Evolutionary conservation across 1,140 invertebrate genomes (phyloP).

Genomic region (Lepidurus arcticus): DNA sequence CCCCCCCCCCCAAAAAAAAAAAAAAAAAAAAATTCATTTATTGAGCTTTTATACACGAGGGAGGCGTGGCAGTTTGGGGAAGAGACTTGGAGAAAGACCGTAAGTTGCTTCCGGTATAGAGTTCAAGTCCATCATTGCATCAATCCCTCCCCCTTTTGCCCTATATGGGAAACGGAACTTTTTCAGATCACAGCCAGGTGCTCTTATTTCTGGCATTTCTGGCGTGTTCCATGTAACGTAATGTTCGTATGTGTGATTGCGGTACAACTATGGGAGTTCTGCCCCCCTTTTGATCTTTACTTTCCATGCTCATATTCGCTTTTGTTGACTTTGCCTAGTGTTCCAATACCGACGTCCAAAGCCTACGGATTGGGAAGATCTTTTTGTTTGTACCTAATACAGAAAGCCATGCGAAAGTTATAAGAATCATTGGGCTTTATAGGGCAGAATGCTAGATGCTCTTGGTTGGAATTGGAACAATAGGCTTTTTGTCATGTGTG

Average conservation of each 20-base stretch:
- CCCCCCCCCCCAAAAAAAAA: no score
- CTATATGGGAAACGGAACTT: slow-evolving; percentile 15
- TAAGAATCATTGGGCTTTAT: slow-evolving; percentile 1
- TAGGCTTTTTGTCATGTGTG: slow-evolving; percentile 18
- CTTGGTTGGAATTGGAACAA: slow-evolving; percentile 12
- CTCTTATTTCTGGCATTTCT: background rate
- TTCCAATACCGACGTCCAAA: background rate
- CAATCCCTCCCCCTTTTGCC: background rate
- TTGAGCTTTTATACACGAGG: slow-evolving; percentile 1
- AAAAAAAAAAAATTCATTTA: background rate
- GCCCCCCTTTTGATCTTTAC: background rate
- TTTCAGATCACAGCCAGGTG: background rate
- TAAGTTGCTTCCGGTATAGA: slow-evolving; percentile 6
- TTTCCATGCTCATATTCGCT: background rate
- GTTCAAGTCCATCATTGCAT: slow-evolving; percentile 1
- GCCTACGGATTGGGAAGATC: background rate
- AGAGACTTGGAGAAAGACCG: background rate
- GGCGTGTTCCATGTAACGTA: background rate
- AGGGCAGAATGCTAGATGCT: slow-evolving; percentile 13
- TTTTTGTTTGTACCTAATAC: background rate
- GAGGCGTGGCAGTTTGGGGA: slow-evolving; percentile 7
- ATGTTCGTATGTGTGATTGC: background rate
- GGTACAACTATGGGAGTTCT: background rate
- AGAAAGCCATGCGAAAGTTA: background rate
- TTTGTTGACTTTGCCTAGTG: background rate